phyloP scores from a whole-genome alignment of 1,140 invertebrate species.

The Drosophila ironensis region DNA sequence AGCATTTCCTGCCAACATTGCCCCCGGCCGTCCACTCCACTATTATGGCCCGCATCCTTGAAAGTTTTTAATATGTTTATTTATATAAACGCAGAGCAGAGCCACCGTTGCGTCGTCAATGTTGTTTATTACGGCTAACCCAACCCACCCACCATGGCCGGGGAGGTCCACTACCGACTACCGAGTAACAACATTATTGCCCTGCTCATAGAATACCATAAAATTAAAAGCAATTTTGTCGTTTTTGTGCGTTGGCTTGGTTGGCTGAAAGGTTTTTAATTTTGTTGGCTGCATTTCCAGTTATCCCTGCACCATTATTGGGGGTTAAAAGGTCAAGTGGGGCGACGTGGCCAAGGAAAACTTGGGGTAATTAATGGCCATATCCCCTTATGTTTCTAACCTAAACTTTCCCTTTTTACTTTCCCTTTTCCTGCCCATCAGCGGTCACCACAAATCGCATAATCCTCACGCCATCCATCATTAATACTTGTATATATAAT shows the following conservation, averaged over 20 bases:
- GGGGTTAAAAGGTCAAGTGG: conserved; percentile 15
- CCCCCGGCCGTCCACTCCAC: background rate
- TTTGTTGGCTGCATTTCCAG: background rate
- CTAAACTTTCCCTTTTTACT: too few relatives aligned
- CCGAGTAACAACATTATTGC: conserved; percentile 46
- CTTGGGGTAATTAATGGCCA: background rate
- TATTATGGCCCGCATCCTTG: conserved; percentile 62
- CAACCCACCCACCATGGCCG: background rate
- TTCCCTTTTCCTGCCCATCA: background rate
- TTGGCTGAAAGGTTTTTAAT: conserved; percentile 18
- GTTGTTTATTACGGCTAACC: conserved; percentile 29
- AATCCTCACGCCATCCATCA: conserved; percentile 25
- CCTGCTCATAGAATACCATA: conserved; percentile 59
- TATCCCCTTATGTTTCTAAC: background rate
- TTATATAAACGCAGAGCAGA: conserved; percentile 51
- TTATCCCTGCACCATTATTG: conserved; percentile 1
- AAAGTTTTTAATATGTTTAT: conserved; percentile 76
- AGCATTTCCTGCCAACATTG: background rate
- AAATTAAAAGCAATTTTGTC: conserved; percentile 75
- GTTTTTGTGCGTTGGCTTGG: conserved; percentile 20
- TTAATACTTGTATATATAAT: conserved; percentile 4
- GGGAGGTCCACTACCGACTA: conserved; percentile 29
- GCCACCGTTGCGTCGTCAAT: conserved; percentile 40
- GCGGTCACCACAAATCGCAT: too few relatives aligned
- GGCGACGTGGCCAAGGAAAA: background rate